These are phyloP conservation scores for Orchestes rusci DNA, from an alignment of 2,888 invertebrate genomes.

Conservation along the genomic window DNA sequence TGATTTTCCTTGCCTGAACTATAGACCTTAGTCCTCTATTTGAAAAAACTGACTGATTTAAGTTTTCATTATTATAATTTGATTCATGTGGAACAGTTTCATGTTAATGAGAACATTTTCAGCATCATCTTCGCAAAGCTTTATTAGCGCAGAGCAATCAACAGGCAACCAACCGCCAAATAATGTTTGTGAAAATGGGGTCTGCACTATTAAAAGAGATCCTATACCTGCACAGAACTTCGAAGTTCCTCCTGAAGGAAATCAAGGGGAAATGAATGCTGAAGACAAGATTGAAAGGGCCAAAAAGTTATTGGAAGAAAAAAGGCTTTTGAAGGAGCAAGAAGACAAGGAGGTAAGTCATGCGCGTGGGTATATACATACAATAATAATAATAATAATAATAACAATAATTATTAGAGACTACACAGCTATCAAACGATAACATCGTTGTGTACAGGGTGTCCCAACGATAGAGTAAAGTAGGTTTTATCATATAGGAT, in stretches of 20 bases:
- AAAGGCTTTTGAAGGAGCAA: slow-evolving; percentile 55
- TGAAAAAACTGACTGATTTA: no score
- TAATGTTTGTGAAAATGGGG: slow-evolving; percentile 48
- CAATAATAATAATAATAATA: no score
- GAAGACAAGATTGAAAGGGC: slow-evolving; percentile 48
- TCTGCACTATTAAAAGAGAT: slow-evolving; percentile 36
- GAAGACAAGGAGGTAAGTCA: slow-evolving; percentile 58
- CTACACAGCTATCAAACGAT: no score
- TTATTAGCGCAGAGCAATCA: slow-evolving; percentile 29
- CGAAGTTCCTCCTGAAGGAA: slow-evolving; percentile 10
- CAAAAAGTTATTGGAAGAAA: slow-evolving; percentile 60
- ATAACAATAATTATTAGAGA: no score
- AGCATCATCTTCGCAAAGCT: slow-evolving; percentile 28
- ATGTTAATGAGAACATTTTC: no score
- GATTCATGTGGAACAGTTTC: no score
- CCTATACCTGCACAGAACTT: slow-evolving; percentile 17
- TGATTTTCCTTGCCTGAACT: no score
- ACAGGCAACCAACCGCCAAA: slow-evolving; percentile 30
- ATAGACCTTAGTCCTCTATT: no score
- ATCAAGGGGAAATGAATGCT: slow-evolving; percentile 26
- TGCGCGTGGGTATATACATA: background rate
- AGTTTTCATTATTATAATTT: no score
- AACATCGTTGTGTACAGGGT: no score
- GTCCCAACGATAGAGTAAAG: no score
- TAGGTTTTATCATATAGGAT: no score